phyloP scores from a whole-genome alignment of 2,113 vertebrate species.

The Cochlearius cochlearius region DNA sequence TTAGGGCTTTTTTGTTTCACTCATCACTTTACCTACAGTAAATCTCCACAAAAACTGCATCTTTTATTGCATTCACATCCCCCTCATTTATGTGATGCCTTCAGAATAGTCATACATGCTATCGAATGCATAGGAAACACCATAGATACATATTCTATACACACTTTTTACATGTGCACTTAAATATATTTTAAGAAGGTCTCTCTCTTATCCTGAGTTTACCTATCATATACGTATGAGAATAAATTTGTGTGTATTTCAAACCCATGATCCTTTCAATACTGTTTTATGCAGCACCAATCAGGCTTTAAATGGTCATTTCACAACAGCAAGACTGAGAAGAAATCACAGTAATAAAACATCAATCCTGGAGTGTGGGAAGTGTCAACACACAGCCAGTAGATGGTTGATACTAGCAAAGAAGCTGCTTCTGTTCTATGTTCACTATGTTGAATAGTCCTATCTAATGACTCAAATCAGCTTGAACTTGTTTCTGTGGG shows the following conservation, averaged over 20 bases:
- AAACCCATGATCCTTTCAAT: background rate
- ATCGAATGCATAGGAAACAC: background rate
- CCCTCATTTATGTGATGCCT: background rate
- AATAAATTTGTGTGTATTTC: background rate
- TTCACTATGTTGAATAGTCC: background rate
- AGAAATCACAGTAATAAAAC: conserved; percentile 23
- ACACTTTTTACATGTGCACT: background rate
- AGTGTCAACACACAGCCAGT: background rate
- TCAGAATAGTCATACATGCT: background rate
- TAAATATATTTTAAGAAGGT: background rate
- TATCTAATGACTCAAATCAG: background rate
- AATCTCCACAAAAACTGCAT: background rate
- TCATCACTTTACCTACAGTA: background rate
- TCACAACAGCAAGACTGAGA: background rate
- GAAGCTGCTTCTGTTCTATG: background rate
- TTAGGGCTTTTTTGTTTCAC: background rate
- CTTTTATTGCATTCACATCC: background rate
- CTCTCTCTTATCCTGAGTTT: background rate
- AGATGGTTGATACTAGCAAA: background rate
- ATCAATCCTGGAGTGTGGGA: background rate
- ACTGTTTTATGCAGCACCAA: background rate
- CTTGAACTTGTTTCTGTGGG: background rate
- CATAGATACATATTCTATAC: background rate
- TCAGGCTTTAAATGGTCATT: background rate
- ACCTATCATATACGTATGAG: background rate